These are phyloP conservation scores for Neotoxoptera formosana DNA, from an alignment of 1,140 invertebrate species.

Conservation along the genomic window DNA sequence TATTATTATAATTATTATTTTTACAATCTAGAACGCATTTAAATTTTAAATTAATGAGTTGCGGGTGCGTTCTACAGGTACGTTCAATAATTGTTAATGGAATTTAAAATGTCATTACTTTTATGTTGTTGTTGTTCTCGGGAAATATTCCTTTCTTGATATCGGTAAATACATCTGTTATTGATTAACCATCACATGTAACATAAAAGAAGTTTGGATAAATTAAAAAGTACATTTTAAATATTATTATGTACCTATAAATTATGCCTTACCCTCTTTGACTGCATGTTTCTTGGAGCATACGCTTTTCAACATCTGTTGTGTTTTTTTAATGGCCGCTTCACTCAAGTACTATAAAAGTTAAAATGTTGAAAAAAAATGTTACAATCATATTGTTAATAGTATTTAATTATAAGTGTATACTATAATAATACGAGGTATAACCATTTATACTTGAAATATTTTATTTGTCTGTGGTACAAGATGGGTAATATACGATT, in stretches of 20 bases:
- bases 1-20: background rate
- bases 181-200: background rate
- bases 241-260: background rate
- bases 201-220: background rate
- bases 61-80: background rate
- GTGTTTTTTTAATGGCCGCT: constrained; percentile 25
- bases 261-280: background rate
- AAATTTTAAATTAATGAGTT: background rate
- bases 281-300: constrained; percentile 15
- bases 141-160: constrained; percentile 16
- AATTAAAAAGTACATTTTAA: background rate
- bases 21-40: background rate
- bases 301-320: constrained; percentile 44
- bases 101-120: constrained; percentile 2
- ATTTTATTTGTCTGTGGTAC: background rate
- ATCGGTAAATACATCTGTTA: background rate
- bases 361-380: background rate
- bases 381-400: background rate
- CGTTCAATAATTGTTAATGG: background rate
- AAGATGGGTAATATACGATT: too few relatives aligned
- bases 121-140: constrained; percentile 1
- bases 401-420: background rate
- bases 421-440: background rate
- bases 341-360: constrained; percentile 18
- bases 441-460: background rate